phyloP scores from a whole-genome alignment of 2,888 invertebrate genomes.

The Mesorhabditis spiculigera region DNA sequence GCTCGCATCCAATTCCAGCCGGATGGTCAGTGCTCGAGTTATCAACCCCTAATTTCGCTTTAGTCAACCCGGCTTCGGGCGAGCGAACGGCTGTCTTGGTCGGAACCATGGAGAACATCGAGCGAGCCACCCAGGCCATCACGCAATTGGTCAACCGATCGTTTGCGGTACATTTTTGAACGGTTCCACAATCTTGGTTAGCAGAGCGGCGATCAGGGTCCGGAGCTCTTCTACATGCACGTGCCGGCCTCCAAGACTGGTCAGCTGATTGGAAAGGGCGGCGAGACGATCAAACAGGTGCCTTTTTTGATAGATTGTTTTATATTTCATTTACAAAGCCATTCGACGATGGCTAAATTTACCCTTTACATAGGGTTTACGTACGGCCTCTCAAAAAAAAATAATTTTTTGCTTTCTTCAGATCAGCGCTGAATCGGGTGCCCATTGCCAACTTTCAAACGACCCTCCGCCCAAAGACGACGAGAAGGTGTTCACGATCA shows the following conservation, averaged over 20 bases:
- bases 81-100: conserved; percentile 84
- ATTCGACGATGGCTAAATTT: not conserved
- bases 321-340: conserved; percentile 5
- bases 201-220: not conserved
- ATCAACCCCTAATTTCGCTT: conserved; percentile 7
- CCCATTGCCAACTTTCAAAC: conserved; percentile 91
- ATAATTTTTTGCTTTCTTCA: conserved; percentile 13
- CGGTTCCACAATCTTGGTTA: no score
- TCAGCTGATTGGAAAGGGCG: conserved; percentile 90
- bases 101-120: conserved; percentile 73
- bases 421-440: conserved; percentile 72
- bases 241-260: conserved; percentile 94
- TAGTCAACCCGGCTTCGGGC: conserved; percentile 76
- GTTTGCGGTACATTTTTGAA: no score
- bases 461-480: conserved; percentile 72
- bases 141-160: conserved; percentile 41
- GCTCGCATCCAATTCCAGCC: conserved; percentile 83
- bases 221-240: conserved; percentile 49
- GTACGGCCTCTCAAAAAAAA: not conserved
- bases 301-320: not conserved
- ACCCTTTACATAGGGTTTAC: no score
- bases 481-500: conserved; percentile 83
- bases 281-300: conserved; percentile 84
- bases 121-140: conserved; percentile 47
- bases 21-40: conserved; percentile 61